Base-by-base conservation (phyloP, 2,888 invertebrate genomes). In the Drosophila peninsularis region DNA sequence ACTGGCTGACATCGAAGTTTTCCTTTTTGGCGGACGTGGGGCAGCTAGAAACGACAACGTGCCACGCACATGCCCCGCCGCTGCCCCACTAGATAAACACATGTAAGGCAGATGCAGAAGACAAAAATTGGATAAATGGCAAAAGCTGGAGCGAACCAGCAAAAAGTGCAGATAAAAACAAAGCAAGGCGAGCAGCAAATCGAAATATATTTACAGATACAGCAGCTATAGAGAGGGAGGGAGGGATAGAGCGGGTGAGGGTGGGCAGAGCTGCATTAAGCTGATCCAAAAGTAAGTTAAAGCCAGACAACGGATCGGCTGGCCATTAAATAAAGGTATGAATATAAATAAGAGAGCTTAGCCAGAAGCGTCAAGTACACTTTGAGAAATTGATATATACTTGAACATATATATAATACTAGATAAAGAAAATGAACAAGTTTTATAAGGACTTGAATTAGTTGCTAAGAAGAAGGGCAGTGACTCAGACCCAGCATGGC, bases 21-120 rank as follows among this genome's bases (percentile, higher is more conserved):
- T 36, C 45, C 24, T 71, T 54, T 54, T 32, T 45, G 27, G 27
- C 30, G 54, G 34, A 58, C 57, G 55, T 61, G 68, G 76, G 72
- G 39, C 63, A 76, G 71, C 62, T 56, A 24, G 41, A 47, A 67
- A 45, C 56, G 76, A 71, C 60, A 54, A 37, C 60, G 45, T 32
- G 39, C 63, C 72, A 72, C 72, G 62, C 67, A 70, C 69, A 49
- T 54, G 49, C 39, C 71, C 32, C 54, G 61, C 2, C 64, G 71
- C 76, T 67, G 70, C 70, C 54, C 55, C 67, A 5, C 72, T 68
- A 65, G 87, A 81, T 81, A 77, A 72, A 71, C 71, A 75, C 75
- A 71, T 73, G 76, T 71, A 80, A 63, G 68, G 52, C 75, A 62
- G 71, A 76, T 54, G 60, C 66, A 67, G 62, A 49, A 56, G 69